Percentiles rank a stretch among this genome's conserved stretches.
Evolutionary conservation across 2,797 vertebrate species (phyloP).

Genomic region (Adrianichthys oophorus): DNA sequence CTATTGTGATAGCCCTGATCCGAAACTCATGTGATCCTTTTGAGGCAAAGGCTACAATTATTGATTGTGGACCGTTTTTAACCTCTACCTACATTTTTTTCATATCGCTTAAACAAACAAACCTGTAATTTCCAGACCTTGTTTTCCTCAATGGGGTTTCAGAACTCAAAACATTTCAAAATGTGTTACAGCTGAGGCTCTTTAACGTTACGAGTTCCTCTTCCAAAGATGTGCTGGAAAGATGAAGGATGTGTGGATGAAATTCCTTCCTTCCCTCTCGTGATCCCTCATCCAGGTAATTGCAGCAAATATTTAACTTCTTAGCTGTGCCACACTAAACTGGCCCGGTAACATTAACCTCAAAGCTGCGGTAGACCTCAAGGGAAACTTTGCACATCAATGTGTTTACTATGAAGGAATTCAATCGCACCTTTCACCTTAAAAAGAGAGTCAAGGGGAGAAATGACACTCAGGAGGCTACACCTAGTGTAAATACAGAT

Average conservation of each 20-base stretch:
- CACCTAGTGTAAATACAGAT: slow-evolving; percentile 68
- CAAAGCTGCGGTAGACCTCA: slow-evolving; percentile 44
- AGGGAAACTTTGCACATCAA: slow-evolving; percentile 37
- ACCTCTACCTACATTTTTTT: slow-evolving; percentile 6
- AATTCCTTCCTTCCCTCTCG: slow-evolving; percentile 25
- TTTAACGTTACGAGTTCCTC: background rate
- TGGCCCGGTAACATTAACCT: slow-evolving; percentile 33
- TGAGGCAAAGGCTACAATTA: slow-evolving; percentile 22
- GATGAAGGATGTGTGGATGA: slow-evolving; percentile 17
- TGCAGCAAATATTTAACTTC: slow-evolving; percentile 58
- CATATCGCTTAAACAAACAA: background rate
- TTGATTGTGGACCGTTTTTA: slow-evolving; percentile 9
- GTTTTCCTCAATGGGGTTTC: background rate
- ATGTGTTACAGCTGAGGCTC: background rate
- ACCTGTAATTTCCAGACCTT: background rate
- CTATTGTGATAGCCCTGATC: slow-evolving; percentile 62
- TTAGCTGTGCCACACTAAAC: slow-evolving; percentile 12
- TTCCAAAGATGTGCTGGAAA: slow-evolving; percentile 11
- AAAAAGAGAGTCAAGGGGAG: slow-evolving; percentile 24
- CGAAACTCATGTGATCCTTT: slow-evolving; percentile 56
- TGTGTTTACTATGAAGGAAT: slow-evolving; percentile 39
- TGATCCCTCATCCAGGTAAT: slow-evolving; percentile 44
- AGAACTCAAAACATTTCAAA: background rate
- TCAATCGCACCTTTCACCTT: slow-evolving; percentile 41
- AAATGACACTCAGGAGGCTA: slow-evolving; percentile 29